Percentiles rank a stretch among this genome's conserved stretches.
phyloP scores from a whole-genome alignment of 92 coral and sea anemone species.

The Epizoanthus fatuus region DNA sequence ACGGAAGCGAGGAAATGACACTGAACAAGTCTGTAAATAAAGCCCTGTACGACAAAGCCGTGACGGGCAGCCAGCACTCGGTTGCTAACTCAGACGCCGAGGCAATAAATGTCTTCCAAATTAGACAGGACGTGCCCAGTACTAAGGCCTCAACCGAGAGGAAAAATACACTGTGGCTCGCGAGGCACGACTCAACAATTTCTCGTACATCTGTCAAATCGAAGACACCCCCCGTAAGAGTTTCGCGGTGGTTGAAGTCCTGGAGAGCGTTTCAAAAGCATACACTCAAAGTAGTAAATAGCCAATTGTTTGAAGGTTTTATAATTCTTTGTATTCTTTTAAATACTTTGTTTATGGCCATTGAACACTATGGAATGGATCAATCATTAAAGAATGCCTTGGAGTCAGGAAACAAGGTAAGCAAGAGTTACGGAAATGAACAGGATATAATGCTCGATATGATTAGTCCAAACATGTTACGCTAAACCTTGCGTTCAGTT shows the following conservation, averaged over 20 bases:
- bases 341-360: conserved; percentile 92
- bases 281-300: conserved; percentile 54
- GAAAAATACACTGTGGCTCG: background rate
- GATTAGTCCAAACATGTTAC: too few relatives aligned
- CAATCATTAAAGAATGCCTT: conserved; percentile 67
- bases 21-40: conserved; percentile 55
- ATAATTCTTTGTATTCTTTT: conserved; percentile 86
- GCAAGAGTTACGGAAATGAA: conserved; percentile 4
- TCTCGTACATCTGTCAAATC: background rate
- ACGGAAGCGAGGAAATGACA: conserved; percentile 66
- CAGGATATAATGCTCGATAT: too few relatives aligned
- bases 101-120: conserved; percentile 70
- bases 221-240: conserved; percentile 2
- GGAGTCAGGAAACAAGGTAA: conserved; percentile 83
- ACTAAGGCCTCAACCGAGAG: background rate
- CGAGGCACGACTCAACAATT: conserved; percentile 1
- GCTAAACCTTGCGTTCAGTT: too few relatives aligned
- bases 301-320: conserved; percentile 78
- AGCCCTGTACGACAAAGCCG: conserved; percentile 76
- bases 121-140: conserved; percentile 41
- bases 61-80: conserved; percentile 50
- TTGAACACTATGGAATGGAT: conserved; percentile 89
- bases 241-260: background rate
- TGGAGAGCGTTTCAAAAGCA: conserved; percentile 59
- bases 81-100: conserved; percentile 71